phyloP scores from a whole-genome alignment of 2,113 vertebrate genomes.

The Chaetodon auriga region DNA sequence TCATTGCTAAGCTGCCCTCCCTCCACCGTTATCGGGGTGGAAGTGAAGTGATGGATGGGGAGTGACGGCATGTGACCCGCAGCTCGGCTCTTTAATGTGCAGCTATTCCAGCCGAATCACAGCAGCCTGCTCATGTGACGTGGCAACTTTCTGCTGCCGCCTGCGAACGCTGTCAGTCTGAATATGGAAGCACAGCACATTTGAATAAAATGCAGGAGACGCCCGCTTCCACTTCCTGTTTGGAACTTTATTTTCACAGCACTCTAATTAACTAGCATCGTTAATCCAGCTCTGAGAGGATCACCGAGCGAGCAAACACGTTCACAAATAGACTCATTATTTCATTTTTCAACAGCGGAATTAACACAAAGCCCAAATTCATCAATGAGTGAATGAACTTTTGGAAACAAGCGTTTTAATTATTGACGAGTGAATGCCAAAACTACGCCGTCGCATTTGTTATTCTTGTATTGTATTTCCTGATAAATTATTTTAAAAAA shows the following conservation, averaged over 20 bases:
- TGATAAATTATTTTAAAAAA: too few relatives aligned
- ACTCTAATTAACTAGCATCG: too few relatives aligned
- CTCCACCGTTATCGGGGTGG: constrained; percentile 68
- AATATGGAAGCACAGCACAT: background rate
- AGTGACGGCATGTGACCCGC: constrained; percentile 87
- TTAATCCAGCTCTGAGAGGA: background rate
- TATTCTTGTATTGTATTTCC: too few relatives aligned
- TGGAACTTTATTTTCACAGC: background rate
- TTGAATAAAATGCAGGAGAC: background rate
- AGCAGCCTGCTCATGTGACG: constrained; percentile 44
- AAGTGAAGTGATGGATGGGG: constrained; percentile 84
- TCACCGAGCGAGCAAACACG: background rate
- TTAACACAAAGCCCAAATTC: background rate
- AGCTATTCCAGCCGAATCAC: constrained; percentile 44
- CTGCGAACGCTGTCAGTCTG: background rate
- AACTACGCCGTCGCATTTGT: too few relatives aligned
- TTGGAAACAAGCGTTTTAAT: background rate
- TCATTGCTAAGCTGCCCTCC: constrained; percentile 18
- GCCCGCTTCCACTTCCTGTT: background rate
- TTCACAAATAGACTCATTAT: background rate
- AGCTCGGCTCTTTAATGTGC: constrained; percentile 79
- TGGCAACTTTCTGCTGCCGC: constrained; percentile 25
- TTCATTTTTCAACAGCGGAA: background rate
- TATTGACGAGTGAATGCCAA: too few relatives aligned
- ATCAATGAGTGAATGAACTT: background rate